Percentiles rank a stretch among this genome's conserved stretches.
Evolutionary conservation across 1,140 invertebrate genomes (phyloP).

Genomic region (Plutomurus gul): DNA sequence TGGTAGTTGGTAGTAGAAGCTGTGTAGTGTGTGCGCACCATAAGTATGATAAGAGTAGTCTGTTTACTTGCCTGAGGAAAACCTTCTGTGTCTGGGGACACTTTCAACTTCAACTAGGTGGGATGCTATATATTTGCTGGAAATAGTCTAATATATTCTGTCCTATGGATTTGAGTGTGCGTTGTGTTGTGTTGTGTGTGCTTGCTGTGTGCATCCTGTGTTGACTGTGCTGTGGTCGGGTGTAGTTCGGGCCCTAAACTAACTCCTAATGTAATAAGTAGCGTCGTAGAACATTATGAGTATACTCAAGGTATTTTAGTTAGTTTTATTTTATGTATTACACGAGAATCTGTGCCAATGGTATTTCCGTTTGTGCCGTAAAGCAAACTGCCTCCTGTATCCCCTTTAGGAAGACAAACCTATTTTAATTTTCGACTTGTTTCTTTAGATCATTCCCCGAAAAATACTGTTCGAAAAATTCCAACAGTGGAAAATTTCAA

Average conservation of each 20-base stretch:
- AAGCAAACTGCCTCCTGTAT: not conserved
- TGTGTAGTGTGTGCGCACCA: not conserved
- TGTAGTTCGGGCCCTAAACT: not conserved
- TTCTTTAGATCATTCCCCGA: not conserved
- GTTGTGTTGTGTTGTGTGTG: not conserved
- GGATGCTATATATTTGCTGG: not conserved
- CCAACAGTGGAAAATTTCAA: slow-evolving; percentile 21
- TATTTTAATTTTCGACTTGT: not conserved
- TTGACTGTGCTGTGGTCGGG: not conserved
- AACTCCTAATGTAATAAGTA: too few species aligned
- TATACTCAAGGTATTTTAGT: too few species aligned
- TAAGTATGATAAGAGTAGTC: not conserved
- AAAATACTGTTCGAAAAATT: slow-evolving; percentile 6
- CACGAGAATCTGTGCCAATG: too few species aligned
- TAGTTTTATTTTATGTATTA: too few species aligned
- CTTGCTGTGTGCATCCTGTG: not conserved
- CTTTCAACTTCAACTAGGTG: slow-evolving; percentile 12
- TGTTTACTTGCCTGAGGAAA: slow-evolving; percentile 7
- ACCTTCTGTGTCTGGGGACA: slow-evolving; percentile 26
- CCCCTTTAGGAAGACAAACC: not conserved
- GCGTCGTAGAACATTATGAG: too few species aligned
- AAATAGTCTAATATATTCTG: slow-evolving; percentile 1
- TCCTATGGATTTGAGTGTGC: slow-evolving; percentile 9
- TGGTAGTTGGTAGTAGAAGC: not conserved
- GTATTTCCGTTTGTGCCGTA: too few species aligned